A percentile compares a stretch with the other conserved stretches of the same genome.
Conservation (phyloP, 2,888 invertebrate genomes). For the Microchrysa polita region DNA sequence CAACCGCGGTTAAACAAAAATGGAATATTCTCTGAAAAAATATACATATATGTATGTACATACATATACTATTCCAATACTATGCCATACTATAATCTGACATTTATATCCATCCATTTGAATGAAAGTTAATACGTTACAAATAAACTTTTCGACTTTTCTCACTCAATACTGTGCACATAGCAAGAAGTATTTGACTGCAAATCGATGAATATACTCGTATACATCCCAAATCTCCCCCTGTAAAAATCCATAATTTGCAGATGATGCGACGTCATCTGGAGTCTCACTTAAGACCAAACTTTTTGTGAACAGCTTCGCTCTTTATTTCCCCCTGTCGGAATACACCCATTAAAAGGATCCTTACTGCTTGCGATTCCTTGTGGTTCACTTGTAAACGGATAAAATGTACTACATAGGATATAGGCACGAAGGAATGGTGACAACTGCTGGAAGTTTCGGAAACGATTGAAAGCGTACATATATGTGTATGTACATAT, state of each 20-base stretch:
- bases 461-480: too few species aligned
- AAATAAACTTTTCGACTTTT: constrained; percentile 37
- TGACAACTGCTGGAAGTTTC: too few species aligned
- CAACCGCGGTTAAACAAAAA: too few species aligned
- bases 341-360: too few species aligned
- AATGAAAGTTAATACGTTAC: constrained; percentile 3
- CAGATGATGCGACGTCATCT: constrained; percentile 49
- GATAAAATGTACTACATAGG: constrained; percentile 10
- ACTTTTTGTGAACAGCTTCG: constrained; percentile 42
- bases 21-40: too few species aligned
- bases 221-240: constrained; percentile 31
- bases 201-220: too few species aligned
- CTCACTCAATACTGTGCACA: constrained; percentile 21
- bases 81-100: too few species aligned
- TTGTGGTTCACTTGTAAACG: constrained; percentile 38
- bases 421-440: too few species aligned
- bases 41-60: too few species aligned
- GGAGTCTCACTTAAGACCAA: constrained; percentile 50
- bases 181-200: not conserved
- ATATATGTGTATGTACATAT: too few species aligned
- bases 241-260: constrained; percentile 49
- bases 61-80: too few species aligned
- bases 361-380: constrained; percentile 9
- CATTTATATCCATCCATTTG: constrained; percentile 27
- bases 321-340: constrained; percentile 30